Evolutionary conservation across 37 sponge, comb jelly and placozoan genomes (phyloP).

Genomic region (Halichondria panicea): DNA sequence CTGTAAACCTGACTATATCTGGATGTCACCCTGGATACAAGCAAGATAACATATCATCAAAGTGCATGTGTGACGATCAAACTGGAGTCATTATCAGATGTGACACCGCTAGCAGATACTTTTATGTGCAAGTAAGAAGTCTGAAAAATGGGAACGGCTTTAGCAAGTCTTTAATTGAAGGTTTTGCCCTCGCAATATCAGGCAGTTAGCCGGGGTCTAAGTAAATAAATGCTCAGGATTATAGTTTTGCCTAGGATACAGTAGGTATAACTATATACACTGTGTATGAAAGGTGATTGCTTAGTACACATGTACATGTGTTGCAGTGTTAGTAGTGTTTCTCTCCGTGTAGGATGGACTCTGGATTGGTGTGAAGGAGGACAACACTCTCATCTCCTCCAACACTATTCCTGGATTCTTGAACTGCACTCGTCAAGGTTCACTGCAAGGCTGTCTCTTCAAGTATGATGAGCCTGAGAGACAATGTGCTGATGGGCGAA

Average conservation of each 20-base stretch:
- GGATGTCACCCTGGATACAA: constrained; percentile 74
- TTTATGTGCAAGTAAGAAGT: constrained; percentile 59
- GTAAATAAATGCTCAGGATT: no score
- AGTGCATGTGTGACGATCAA: constrained; percentile 16
- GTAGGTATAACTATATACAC: no score
- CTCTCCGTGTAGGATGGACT: constrained; percentile 25
- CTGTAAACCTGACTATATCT: constrained; percentile 7
- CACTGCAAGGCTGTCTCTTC: constrained; percentile 56
- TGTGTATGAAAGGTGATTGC: no score
- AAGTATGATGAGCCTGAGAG: constrained; percentile 39
- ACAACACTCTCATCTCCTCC: constrained; percentile 1
- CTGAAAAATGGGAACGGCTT: neutral
- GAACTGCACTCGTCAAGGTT: constrained; percentile 48
- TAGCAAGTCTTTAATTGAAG: neutral
- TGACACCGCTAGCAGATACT: constrained; percentile 41
- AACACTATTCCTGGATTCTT: constrained; percentile 57
- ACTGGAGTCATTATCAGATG: constrained; percentile 23
- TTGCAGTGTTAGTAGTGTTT: neutral
- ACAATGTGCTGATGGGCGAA: constrained; percentile 63
- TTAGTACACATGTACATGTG: neutral
- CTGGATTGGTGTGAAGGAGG: constrained; percentile 31
- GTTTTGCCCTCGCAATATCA: neutral
- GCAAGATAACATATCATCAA: neutral
- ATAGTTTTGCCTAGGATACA: no score
- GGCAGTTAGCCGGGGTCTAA: no score